These are phyloP conservation scores for Callyntrura sp. DNA, from an alignment of 2,888 invertebrate genomes.

Conservation along the genomic window DNA sequence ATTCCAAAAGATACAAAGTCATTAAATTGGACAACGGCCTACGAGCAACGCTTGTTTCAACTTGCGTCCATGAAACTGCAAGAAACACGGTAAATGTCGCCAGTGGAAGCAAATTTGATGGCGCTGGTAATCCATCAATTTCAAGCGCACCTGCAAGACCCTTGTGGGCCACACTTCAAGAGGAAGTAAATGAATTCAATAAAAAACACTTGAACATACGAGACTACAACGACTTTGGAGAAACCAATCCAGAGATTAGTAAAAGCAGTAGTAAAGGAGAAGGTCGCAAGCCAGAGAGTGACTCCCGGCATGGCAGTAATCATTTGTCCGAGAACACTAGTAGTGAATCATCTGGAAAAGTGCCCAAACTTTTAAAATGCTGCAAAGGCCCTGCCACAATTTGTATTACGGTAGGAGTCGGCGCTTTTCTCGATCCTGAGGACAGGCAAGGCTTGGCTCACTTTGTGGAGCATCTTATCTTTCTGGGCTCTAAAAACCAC, in stretches of 20 bases:
- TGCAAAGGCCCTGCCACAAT: slow-evolving; percentile 13
- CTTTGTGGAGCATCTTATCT: slow-evolving; percentile 50
- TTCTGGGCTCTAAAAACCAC: slow-evolving; percentile 40
- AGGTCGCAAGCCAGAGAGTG: background rate
- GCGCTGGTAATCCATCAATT: too few species aligned
- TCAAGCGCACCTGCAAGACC: too few species aligned
- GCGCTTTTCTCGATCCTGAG: slow-evolving; percentile 58
- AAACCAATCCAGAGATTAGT: background rate
- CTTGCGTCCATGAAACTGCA: slow-evolving; percentile 39
- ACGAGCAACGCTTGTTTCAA: slow-evolving; percentile 38
- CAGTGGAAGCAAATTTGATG: too few species aligned
- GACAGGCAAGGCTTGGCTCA: slow-evolving; percentile 46
- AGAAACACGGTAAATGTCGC: too few species aligned
- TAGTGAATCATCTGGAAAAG: background rate
- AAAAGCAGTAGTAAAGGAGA: background rate
- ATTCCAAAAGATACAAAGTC: slow-evolving; percentile 57
- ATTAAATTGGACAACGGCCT: slow-evolving; percentile 57
- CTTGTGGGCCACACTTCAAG: background rate
- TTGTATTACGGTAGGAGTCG: slow-evolving; percentile 49
- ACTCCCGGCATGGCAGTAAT: background rate
- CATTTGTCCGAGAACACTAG: too few species aligned
- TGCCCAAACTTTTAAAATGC: background rate
- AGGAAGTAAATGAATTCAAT: slow-evolving; percentile 53
- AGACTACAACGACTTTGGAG: background rate
- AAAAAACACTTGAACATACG: background rate